These are phyloP conservation scores for Penaeus chinensis DNA, from an alignment of 1,140 invertebrate genomes.

Conservation along the genomic window DNA sequence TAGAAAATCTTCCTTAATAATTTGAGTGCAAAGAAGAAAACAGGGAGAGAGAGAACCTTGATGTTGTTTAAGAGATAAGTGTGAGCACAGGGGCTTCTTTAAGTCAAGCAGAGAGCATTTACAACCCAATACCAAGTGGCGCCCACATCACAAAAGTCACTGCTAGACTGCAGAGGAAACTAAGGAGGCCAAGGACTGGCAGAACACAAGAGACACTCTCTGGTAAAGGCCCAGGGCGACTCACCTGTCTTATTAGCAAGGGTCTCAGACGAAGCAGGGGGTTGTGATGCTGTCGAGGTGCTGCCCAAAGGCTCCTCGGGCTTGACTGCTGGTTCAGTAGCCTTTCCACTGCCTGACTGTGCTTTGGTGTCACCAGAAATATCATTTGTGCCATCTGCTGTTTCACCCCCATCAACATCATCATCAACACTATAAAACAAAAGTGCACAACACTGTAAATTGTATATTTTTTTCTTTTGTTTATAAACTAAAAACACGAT, in stretches of 20 bases:
- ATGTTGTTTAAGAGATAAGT: too few species aligned
- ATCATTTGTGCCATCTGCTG: slow-evolving; percentile 35
- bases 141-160: too few species aligned
- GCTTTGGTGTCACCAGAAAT: slow-evolving; percentile 17
- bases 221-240: background rate
- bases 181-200: slow-evolving; percentile 7
- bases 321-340: slow-evolving; percentile 11
- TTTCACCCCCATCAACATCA: slow-evolving; percentile 42
- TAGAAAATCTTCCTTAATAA: too few species aligned
- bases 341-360: slow-evolving; percentile 7
- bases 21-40: too few species aligned
- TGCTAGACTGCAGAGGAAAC: too few species aligned
- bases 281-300: slow-evolving; percentile 17
- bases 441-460: background rate
- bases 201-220: too few species aligned
- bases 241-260: slow-evolving; percentile 52
- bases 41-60: too few species aligned
- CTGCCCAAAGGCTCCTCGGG: slow-evolving; percentile 12
- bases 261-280: slow-evolving; percentile 43
- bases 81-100: too few species aligned
- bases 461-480: too few species aligned
- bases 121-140: too few species aligned
- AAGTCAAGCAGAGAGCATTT: too few species aligned
- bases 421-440: slow-evolving; percentile 48
- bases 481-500: too few species aligned